Conservation (phyloP, 23 tunicate genomes). For the Halocynthia aurantium region DNA sequence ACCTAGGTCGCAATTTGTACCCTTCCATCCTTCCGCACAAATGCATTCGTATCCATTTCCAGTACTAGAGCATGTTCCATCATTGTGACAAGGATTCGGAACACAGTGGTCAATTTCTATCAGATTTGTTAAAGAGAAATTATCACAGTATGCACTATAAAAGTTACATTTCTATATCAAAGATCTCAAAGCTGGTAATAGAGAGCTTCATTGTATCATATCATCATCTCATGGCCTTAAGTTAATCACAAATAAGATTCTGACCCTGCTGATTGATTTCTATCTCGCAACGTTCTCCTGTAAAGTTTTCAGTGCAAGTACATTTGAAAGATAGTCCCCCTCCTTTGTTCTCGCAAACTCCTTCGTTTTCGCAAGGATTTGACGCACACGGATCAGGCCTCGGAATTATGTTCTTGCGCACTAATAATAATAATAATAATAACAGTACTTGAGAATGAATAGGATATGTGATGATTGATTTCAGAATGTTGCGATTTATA, state of each 20-base stretch:
- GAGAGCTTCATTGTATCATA: neutral
- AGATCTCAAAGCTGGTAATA: neutral
- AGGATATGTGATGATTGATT: neutral
- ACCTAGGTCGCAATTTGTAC: constrained; percentile 68
- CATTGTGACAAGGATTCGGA: constrained; percentile 70
- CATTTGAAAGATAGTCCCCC: constrained; percentile 38
- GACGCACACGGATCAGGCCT: constrained; percentile 56
- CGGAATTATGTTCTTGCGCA: neutral
- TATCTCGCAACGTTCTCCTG: constrained; percentile 72
- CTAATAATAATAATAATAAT: neutral
- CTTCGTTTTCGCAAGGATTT: constrained; percentile 81
- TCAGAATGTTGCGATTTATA: neutral
- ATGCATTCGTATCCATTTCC: constrained; percentile 56
- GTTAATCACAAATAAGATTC: neutral
- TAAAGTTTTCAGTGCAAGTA: constrained; percentile 52
- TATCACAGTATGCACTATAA: neutral
- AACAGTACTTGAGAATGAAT: neutral
- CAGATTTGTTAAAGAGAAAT: neutral
- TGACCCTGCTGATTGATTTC: constrained; percentile 3
- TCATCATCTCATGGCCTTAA: neutral
- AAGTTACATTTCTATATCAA: neutral
- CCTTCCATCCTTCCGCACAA: constrained; percentile 64
- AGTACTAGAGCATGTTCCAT: constrained; percentile 49
- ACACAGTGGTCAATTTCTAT: constrained; percentile 36
- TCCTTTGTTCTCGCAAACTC: constrained; percentile 29